Evolutionary conservation across 2,888 invertebrate species (phyloP).

Genomic region (Papilio demoleus): DNA sequence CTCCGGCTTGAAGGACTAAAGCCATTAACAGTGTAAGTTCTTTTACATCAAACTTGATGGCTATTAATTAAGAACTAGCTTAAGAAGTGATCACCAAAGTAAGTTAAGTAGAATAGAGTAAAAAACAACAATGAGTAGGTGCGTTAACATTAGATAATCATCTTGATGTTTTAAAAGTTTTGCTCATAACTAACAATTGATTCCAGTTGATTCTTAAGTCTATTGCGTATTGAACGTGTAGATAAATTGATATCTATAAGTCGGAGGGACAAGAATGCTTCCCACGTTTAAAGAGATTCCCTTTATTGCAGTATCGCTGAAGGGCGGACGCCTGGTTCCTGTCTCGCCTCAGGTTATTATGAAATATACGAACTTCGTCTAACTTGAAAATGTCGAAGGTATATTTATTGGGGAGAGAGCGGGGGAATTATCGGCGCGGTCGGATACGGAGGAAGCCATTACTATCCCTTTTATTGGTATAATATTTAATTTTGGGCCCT

Average conservation of each 20-base stretch:
- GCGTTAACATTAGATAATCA: too few relatives aligned
- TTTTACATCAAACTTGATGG: too few relatives aligned
- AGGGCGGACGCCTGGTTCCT: constrained; percentile 73
- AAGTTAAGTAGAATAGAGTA: too few relatives aligned
- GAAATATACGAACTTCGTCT: constrained; percentile 74
- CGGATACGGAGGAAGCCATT: constrained; percentile 79
- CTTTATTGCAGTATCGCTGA: constrained; percentile 77
- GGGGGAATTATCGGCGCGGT: constrained; percentile 76
- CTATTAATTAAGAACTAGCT: too few relatives aligned
- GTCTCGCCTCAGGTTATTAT: constrained; percentile 78
- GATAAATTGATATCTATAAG: constrained; percentile 84
- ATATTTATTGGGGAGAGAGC: constrained; percentile 75
- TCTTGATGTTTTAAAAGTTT: too few relatives aligned
- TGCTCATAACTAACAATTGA: constrained; percentile 55
- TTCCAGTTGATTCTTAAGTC: constrained; percentile 72
- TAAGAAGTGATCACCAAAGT: too few relatives aligned
- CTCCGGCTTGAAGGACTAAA: constrained; percentile 34
- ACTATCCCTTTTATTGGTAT: constrained; percentile 83
- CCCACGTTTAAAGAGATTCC: constrained; percentile 80
- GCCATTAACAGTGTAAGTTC: constrained; percentile 26
- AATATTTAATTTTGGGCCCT: constrained; percentile 82
- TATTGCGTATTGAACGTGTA: constrained; percentile 77
- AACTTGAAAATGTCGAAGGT: constrained; percentile 81
- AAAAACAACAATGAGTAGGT: too few relatives aligned
- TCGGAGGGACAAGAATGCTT: constrained; percentile 73